Percentiles rank a stretch among this genome's conserved stretches.
phyloP scores from a whole-genome alignment of 92 coral and sea anemone genomes.

The Porites divaricata region DNA sequence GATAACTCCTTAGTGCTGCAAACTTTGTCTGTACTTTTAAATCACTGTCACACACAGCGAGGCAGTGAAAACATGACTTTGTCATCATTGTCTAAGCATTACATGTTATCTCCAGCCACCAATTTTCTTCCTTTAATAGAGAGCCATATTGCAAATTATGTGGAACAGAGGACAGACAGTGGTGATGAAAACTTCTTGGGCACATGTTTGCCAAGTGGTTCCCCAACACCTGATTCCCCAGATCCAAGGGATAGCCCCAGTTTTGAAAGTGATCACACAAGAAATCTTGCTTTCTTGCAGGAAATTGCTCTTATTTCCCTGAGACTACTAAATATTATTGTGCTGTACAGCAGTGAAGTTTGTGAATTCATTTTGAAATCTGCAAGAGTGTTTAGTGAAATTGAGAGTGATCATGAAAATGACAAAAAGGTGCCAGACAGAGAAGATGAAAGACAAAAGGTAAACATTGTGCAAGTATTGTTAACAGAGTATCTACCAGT shows the following conservation, averaged over 20 bases:
- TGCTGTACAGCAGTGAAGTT: conserved; percentile 64
- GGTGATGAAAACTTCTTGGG: conserved; percentile 63
- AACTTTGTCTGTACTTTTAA: conserved; percentile 35
- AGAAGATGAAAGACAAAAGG: conserved; percentile 8
- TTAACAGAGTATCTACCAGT: background rate
- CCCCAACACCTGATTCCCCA: conserved; percentile 52
- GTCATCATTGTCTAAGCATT: background rate
- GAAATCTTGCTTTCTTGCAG: conserved; percentile 37
- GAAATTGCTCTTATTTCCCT: conserved; percentile 59
- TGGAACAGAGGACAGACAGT: conserved; percentile 52
- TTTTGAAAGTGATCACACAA: conserved; percentile 48
- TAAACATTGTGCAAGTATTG: background rate
- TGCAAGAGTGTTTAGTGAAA: conserved; percentile 10
- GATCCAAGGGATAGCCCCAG: conserved; percentile 44
- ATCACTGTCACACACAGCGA: background rate
- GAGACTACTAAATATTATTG: conserved; percentile 69
- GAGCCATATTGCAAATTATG: conserved; percentile 61
- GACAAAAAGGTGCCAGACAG: background rate
- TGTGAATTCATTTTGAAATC: conserved; percentile 55
- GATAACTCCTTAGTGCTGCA: conserved; percentile 19
- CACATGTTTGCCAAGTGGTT: conserved; percentile 47
- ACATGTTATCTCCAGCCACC: conserved; percentile 35
- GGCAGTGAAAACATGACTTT: background rate
- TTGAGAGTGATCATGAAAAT: conserved; percentile 2
- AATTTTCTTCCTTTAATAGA: conserved; percentile 74